Percentiles rank a stretch among this genome's conserved stretches.
phyloP scores from a whole-genome alignment of 2,797 vertebrate species.

The Eulemur coronatus region DNA sequence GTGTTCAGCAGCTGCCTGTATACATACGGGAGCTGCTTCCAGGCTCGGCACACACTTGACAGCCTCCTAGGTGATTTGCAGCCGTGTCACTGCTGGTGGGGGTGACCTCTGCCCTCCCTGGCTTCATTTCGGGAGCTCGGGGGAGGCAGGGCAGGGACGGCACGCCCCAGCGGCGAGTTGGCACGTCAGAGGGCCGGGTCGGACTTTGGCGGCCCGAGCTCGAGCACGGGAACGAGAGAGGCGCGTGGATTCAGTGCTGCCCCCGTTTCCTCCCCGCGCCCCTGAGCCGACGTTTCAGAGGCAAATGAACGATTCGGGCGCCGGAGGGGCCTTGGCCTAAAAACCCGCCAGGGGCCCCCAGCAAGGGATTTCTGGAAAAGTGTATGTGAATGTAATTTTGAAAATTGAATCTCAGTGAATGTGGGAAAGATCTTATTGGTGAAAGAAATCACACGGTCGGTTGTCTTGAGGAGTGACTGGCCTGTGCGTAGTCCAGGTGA shows the following conservation, averaged over 20 bases:
- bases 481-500: rapidly evolving
- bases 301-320: background rate
- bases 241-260: background rate
- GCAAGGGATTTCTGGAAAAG: background rate
- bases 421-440: background rate
- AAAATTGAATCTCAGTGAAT: background rate
- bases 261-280: background rate
- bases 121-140: too few relatives aligned
- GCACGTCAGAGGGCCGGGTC: background rate
- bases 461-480: background rate
- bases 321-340: background rate
- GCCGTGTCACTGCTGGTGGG: background rate
- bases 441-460: background rate
- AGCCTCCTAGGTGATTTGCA: background rate
- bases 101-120: background rate
- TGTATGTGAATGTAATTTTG: background rate
- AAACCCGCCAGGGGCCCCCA: background rate
- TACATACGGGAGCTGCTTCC: background rate
- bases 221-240: background rate
- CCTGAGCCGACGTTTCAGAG: too few relatives aligned
- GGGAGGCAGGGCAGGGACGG: background rate
- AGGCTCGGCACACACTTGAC: background rate
- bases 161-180: too few relatives aligned
- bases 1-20: background rate
- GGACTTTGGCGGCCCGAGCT: background rate